Conservation (phyloP, 2,113 vertebrate genomes). For the Camelus bactrianus region DNA sequence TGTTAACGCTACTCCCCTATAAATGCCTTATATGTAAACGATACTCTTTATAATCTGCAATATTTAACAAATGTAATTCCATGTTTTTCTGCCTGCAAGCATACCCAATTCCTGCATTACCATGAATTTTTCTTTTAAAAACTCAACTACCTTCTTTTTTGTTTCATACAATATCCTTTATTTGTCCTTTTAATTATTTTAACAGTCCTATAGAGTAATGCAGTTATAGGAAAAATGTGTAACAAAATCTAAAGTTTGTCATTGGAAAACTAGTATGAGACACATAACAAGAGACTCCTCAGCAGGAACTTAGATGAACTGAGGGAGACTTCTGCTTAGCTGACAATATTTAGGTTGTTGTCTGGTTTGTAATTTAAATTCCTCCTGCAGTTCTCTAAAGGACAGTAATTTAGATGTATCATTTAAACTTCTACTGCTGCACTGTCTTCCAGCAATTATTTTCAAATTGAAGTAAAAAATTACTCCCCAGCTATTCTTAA, state of each 20-base stretch:
- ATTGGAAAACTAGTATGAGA: background rate
- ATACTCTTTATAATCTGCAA: background rate
- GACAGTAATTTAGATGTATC: slow-evolving; percentile 42
- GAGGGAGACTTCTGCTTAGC: slow-evolving; percentile 16
- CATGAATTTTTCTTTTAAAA: background rate
- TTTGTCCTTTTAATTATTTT: slow-evolving; percentile 46
- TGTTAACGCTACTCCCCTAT: background rate
- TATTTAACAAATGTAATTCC: background rate
- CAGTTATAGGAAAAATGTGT: slow-evolving; percentile 28
- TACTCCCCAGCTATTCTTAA: slow-evolving; percentile 59
- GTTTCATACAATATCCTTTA: background rate
- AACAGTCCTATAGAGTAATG: background rate
- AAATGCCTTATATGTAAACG: background rate
- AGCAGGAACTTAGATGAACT: background rate
- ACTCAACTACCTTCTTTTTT: background rate
- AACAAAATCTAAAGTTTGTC: background rate
- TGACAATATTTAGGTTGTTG: slow-evolving; percentile 6
- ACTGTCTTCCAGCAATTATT: slow-evolving; percentile 42
- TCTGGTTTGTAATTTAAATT: slow-evolving; percentile 61
- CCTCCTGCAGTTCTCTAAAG: background rate
- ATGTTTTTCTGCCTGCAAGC: background rate
- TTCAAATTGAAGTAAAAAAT: slow-evolving; percentile 51
- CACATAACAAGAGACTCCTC: background rate
- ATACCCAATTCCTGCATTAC: background rate
- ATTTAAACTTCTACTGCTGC: background rate